Conservation (phyloP, 2,797 vertebrate genomes). For the Urophycis tenuis region DNA sequence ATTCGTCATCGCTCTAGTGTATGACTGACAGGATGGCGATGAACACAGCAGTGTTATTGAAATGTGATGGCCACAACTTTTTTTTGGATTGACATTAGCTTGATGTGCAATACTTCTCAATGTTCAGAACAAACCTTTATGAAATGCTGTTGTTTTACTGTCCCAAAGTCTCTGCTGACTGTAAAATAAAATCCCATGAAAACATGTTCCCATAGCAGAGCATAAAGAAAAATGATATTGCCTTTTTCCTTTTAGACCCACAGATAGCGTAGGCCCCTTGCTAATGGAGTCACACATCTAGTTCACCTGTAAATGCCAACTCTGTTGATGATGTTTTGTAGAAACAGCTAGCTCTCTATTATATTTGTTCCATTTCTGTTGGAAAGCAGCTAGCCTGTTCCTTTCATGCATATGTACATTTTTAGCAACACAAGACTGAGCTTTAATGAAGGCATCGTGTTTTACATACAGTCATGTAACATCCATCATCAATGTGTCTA, state of each 20-base stretch:
- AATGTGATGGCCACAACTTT: slow-evolving; percentile 32
- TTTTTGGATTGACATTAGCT: slow-evolving; percentile 38
- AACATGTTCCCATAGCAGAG: slow-evolving; percentile 30
- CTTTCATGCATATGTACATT: slow-evolving; percentile 36
- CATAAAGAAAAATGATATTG: slow-evolving; percentile 10
- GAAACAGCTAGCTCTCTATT: slow-evolving; percentile 29
- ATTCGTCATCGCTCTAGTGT: slow-evolving; percentile 15
- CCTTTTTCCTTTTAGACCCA: slow-evolving; percentile 20
- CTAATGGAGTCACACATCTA: slow-evolving; percentile 24
- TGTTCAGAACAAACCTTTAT: slow-evolving; percentile 29
- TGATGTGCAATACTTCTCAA: slow-evolving; percentile 55
- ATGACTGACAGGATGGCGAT: slow-evolving; percentile 33
- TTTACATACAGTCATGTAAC: slow-evolving; percentile 9
- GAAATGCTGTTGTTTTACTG: slow-evolving; percentile 38
- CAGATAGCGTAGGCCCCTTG: slow-evolving; percentile 27
- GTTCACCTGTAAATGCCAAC: slow-evolving; percentile 33
- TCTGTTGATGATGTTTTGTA: slow-evolving; percentile 45
- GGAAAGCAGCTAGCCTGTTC: slow-evolving; percentile 30
- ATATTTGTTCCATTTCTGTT: slow-evolving; percentile 27
- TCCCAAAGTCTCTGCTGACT: slow-evolving; percentile 37
- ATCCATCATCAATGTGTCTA: slow-evolving; percentile 42
- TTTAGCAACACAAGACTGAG: slow-evolving; percentile 15
- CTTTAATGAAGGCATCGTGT: neutral
- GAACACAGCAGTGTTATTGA: slow-evolving; percentile 44
- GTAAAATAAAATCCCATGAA: slow-evolving; percentile 20